Evolutionary conservation across 2,113 vertebrate genomes (phyloP), one percentile per base, ranked within the genome.

Genomic region (Hypanus sabinus): DNA sequence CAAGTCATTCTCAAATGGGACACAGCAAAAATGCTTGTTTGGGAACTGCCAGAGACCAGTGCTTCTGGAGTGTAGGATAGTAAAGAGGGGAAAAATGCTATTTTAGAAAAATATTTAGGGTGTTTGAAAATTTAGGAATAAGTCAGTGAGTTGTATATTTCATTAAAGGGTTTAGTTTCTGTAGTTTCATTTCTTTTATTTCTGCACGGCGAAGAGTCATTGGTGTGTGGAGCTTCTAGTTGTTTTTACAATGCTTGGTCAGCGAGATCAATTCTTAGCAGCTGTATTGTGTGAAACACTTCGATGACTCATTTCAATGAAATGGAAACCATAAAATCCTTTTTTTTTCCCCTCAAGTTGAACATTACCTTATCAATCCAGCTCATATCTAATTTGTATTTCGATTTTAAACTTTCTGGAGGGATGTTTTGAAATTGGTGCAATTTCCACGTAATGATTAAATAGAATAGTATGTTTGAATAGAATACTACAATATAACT

Each of bases 161-260:
- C 36, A 18, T 92, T 36, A 91, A 71, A 93, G 16, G 36, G 33
- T 24, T 73, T 75, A 93, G 11, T 93, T 93, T 36, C 70, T 93
- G 16, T n/a, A 93, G 68, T 22, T 91, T 16, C 62, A 22, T 27
- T 20, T n/a, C 30, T 20, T 90, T 65, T 18, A 0, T 27, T 65
- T 90, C 0, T 73, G 38, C 65, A 55, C 38, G 68, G 30, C 68
- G 22, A 71, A 93, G 65, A 93, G 68, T 93, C 68, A 93, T 5
- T 73, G 68, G 24, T 93, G 70, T 73, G 65, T 71, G 7, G 70
- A 33, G 8, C 33, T 90, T 90, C 85, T 90, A 62, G 60, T 90
- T 90, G 65, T 90, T 65, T 90, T 90, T 65, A 90, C 85, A 90
- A 90, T 65, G 85, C 60, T 65, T 33, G 60, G 33, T 68, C 62